These are phyloP conservation scores for Mormyrus hasselquistii DNA, from an alignment of 2,797 vertebrate genomes.

Conservation along the genomic window DNA sequence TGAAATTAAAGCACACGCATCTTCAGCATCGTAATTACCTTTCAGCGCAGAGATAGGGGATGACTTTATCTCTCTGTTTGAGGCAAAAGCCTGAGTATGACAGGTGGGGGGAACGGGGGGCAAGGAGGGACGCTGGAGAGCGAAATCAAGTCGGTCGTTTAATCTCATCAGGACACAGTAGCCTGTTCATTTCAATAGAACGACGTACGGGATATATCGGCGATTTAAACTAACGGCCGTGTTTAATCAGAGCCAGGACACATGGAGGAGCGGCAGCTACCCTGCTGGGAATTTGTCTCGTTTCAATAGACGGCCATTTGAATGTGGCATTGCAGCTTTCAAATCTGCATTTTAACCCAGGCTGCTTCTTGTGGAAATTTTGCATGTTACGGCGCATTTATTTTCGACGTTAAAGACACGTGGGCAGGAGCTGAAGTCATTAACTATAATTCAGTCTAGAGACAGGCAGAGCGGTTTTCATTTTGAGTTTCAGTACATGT, in stretches of 20 bases:
- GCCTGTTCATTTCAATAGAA: neutral
- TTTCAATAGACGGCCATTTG: neutral
- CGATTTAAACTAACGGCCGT: neutral
- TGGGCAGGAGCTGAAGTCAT: neutral
- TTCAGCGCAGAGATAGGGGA: constrained; percentile 42
- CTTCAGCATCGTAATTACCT: constrained; percentile 40
- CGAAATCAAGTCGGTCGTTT: constrained; percentile 35
- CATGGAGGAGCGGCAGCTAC: no score
- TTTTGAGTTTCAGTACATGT: neutral
- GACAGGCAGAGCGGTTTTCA: neutral
- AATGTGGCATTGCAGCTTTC: neutral
- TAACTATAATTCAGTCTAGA: neutral
- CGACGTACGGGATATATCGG: neutral
- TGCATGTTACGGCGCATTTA: neutral
- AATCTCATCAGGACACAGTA: constrained; percentile 3
- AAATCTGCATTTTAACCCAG: neutral
- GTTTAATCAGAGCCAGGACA: neutral
- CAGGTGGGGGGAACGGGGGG: constrained; percentile 18
- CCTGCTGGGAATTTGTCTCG: neutral
- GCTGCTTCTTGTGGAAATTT: neutral
- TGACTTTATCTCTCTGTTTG: constrained; percentile 29
- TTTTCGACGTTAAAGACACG: neutral
- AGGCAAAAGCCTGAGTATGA: constrained; percentile 24
- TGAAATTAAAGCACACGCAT: constrained; percentile 38
- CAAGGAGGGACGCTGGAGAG: constrained; percentile 34